phyloP scores from a whole-genome alignment of 2,113 vertebrate species.

The Pteruthius melanotis region DNA sequence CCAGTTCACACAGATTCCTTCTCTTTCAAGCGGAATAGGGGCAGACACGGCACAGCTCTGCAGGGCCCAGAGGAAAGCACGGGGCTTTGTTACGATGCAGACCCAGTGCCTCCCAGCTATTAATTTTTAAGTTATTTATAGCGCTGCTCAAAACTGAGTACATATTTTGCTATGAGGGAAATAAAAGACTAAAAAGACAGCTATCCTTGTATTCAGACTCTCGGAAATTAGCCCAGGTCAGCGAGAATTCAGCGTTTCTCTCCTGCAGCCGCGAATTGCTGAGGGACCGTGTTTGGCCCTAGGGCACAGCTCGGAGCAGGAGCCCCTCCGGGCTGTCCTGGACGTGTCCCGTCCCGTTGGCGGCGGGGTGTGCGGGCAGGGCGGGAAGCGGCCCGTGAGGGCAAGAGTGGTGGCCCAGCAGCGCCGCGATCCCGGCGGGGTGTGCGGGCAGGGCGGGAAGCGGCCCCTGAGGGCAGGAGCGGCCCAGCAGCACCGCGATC shows the following conservation, averaged over 20 bases:
- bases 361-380: background rate
- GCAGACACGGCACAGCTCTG: background rate
- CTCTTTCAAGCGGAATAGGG: background rate
- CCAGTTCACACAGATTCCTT: background rate
- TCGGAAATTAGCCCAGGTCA: background rate
- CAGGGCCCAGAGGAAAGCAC: background rate
- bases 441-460: background rate
- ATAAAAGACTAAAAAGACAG: background rate
- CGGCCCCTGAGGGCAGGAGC: background rate
- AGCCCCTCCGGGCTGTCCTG: background rate
- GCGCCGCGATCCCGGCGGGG: background rate
- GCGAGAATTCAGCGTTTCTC: background rate
- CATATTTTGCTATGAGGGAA: slow-evolving; percentile 23
- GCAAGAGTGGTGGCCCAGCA: too few species aligned
- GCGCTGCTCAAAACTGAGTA: slow-evolving; percentile 3
- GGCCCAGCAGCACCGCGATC: background rate
- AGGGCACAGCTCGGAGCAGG: background rate
- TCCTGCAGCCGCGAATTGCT: accelerated
- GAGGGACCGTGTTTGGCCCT: accelerated
- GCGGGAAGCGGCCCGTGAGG: background rate
- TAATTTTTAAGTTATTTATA: slow-evolving; percentile 3
- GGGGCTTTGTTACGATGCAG: background rate
- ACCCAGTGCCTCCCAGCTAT: background rate
- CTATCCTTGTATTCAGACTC: background rate
- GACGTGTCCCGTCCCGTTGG: background rate